A percentile compares a stretch with the other conserved stretches of the same genome.
These are phyloP conservation scores for Enteromius afrohamiltoni DNA, from an alignment of 2,797 vertebrate species.

Conservation along the genomic window DNA sequence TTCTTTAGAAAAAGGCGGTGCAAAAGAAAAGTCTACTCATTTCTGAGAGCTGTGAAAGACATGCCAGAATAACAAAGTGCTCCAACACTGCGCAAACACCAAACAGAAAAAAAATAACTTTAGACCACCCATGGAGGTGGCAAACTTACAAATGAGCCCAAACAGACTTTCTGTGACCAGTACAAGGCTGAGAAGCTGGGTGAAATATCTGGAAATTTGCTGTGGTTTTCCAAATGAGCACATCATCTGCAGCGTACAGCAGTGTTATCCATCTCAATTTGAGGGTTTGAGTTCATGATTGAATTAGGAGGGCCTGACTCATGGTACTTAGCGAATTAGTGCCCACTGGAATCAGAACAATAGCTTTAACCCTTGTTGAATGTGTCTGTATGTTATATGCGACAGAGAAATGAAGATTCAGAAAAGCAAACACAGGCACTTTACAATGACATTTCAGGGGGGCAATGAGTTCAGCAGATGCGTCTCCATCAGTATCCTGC, in stretches of 20 bases:
- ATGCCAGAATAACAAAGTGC: constrained; percentile 74
- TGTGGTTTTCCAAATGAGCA: constrained; percentile 54
- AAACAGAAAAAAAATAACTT: constrained; percentile 63
- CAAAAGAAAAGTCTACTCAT: constrained; percentile 70
- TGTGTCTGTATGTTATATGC: background rate
- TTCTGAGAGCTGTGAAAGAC: constrained; percentile 69
- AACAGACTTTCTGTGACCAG: constrained; percentile 56
- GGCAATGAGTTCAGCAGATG: background rate
- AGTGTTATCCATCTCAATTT: constrained; percentile 38
- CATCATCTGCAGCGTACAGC: background rate
- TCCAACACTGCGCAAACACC: constrained; percentile 72
- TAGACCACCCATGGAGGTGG: constrained; percentile 74
- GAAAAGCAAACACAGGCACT: background rate
- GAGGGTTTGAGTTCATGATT: constrained; percentile 42
- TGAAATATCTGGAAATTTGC: constrained; percentile 45
- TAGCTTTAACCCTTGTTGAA: background rate
- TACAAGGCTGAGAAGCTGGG: constrained; percentile 24
- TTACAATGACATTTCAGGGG: background rate
- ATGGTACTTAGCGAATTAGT: constrained; percentile 62
- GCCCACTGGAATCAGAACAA: constrained; percentile 55
- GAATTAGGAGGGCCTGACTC: constrained; percentile 47
- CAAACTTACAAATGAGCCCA: constrained; percentile 65
- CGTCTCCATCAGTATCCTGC: background rate
- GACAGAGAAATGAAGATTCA: background rate
- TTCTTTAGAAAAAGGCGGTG: constrained; percentile 66